Evolutionary conservation across 2,113 vertebrate genomes (phyloP).

Genomic region (Myiopsitta monachus): DNA sequence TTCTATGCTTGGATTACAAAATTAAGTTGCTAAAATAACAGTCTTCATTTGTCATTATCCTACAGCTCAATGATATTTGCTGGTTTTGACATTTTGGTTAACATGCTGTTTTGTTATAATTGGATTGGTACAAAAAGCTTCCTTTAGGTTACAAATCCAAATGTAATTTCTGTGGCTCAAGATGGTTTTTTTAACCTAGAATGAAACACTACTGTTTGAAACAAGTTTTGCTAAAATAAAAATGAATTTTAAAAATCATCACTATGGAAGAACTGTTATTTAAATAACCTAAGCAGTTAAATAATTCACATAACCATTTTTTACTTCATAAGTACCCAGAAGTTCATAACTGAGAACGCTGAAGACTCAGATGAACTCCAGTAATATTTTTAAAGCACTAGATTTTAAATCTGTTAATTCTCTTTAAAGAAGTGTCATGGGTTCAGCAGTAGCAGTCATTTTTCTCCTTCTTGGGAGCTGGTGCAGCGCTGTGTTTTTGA

Average conservation of each 20-base stretch:
- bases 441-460: no score
- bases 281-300: background rate
- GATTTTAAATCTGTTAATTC: background rate
- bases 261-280: background rate
- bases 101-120: background rate
- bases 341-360: background rate
- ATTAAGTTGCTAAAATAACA: background rate
- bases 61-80: background rate
- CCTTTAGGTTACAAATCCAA: background rate
- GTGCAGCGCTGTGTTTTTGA: no score
- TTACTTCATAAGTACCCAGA: background rate
- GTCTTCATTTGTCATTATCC: background rate
- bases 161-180: background rate
- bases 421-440: no score
- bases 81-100: background rate
- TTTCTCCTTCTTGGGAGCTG: no score
- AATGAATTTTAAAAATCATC: background rate
- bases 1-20: background rate
- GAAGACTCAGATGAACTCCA: background rate
- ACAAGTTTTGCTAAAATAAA: background rate
- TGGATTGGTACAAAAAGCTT: background rate
- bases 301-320: background rate
- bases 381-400: background rate
- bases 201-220: background rate
- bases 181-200: background rate